Evolutionary conservation across 2,113 vertebrate species (phyloP), one percentile per base, ranked within the genome.

Genomic region (Rafetus swinhoei): DNA sequence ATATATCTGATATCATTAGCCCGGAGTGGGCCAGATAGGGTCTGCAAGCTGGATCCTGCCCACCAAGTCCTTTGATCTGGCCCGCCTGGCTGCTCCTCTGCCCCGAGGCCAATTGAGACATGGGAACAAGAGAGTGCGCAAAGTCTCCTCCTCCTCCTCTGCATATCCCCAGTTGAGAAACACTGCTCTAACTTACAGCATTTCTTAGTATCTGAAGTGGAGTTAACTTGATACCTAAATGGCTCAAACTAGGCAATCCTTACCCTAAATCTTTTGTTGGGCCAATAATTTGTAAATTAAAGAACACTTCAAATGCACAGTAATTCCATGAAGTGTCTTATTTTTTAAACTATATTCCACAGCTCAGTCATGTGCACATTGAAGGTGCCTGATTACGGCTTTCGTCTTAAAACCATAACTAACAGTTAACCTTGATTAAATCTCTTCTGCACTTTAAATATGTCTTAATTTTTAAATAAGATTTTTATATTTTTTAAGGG

Each of bases 401-500:
- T 54, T 7, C 29, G 56, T 16, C 79, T 85, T 91, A 56, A 79
- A 92, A 59, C 12, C 50, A 50, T 50, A 24, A 25, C 50, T 83
- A 22, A 52, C 2, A 54, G n/a, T 72, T 81, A 50, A 80, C 13
- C 35, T 87, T 88, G 21, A 84, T 81, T n/a, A 65, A 72, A 84
- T 86, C 1, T 21, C 19, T 79, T 86, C 56, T 81, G 79, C 69
- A 24, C 14, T 62, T 92, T 79, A 69, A n/a, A 83, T 80, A 94
- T 88, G 11, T 54, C 54, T 93, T 90, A 86, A 35, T 57, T 85
- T 86, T 50, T 65, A 82, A 88, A 2, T 77, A 79, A 90, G 52
- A 55, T 21, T 59, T 65, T 77, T 21, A 27, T 11, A 60, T 53
- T 90, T 96, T 95, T 87, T 92, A 96, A 99, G 99, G 99, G 99